These are phyloP conservation scores for Clarias batrachus DNA, from an alignment of 2,113 vertebrate species.

Conservation along the genomic window DNA sequence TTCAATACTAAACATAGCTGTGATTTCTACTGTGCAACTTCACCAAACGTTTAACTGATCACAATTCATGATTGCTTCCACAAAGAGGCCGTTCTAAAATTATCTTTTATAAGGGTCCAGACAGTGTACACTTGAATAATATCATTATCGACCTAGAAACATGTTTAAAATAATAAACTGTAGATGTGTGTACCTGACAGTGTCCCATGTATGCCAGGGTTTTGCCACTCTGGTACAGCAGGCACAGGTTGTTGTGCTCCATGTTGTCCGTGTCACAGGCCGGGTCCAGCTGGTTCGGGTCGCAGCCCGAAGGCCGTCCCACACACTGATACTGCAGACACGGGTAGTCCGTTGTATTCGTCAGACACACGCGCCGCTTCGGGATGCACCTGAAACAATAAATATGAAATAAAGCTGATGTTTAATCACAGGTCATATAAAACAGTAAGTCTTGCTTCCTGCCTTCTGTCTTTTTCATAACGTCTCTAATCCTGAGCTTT, in stretches of 20 bases:
- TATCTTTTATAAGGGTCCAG: too few relatives aligned
- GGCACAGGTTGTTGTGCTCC: conserved; percentile 83
- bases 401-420: neutral
- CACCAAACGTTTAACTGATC: too few relatives aligned
- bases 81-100: too few relatives aligned
- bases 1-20: too few relatives aligned
- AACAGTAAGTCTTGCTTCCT: neutral
- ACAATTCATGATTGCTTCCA: too few relatives aligned
- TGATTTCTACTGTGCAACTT: too few relatives aligned
- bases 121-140: neutral
- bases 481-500: neutral
- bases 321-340: conserved; percentile 89
- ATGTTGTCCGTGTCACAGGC: conserved; percentile 87
- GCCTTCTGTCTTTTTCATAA: neutral
- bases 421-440: conserved; percentile 29
- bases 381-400: conserved; percentile 64
- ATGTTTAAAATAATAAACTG: neutral
- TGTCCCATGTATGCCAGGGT: conserved; percentile 86
- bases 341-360: conserved; percentile 78
- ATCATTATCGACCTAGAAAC: neutral
- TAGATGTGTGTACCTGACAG: conserved; percentile 82
- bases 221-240: conserved; percentile 87
- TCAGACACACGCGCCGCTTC: conserved; percentile 88
- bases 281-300: conserved; percentile 80
- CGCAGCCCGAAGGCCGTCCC: conserved; percentile 78